Evolutionary conservation across 2,113 vertebrate genomes (phyloP).

Genomic region (Coryphaenoides rupestris): DNA sequence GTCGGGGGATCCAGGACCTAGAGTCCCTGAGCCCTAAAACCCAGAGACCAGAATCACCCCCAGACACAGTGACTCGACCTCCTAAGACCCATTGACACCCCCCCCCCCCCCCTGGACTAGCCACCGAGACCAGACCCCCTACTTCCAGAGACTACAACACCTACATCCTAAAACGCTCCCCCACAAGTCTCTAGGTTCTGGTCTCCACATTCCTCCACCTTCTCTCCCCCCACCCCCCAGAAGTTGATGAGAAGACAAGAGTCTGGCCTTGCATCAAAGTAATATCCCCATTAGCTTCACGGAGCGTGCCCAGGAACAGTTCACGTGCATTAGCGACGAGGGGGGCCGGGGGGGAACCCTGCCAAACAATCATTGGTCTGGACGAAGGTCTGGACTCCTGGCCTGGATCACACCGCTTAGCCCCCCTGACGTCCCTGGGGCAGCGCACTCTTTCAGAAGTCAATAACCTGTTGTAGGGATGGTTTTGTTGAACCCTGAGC

Average conservation of each 20-base stretch:
- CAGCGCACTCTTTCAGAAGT: constrained; percentile 49
- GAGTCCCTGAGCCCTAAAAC: too few relatives aligned
- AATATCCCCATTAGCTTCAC: constrained; percentile 73
- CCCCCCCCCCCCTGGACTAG: too few relatives aligned
- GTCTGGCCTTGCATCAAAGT: constrained; percentile 54
- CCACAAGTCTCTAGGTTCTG: constrained; percentile 24
- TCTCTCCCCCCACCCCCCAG: constrained; percentile 51
- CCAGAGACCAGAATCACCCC: too few relatives aligned
- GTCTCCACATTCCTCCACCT: constrained; percentile 2
- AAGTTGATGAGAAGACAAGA: constrained; percentile 65
- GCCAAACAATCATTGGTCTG: constrained; percentile 56
- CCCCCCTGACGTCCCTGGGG: constrained; percentile 63
- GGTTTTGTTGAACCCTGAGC: constrained; percentile 57
- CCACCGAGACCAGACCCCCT: too few relatives aligned
- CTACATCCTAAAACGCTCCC: constrained; percentile 25
- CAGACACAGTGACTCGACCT: too few relatives aligned
- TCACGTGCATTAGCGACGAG: constrained; percentile 70
- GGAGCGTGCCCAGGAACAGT: constrained; percentile 59
- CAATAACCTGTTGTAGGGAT: constrained; percentile 53
- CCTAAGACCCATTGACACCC: too few relatives aligned
- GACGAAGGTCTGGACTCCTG: too few relatives aligned
- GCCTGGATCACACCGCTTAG: constrained; percentile 27
- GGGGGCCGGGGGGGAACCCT: constrained; percentile 48
- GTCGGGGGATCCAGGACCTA: too few relatives aligned
- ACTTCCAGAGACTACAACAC: constrained; percentile 27